Evolutionary conservation across 1,140 invertebrate species (phyloP).

Genomic region (Dolichoris vasculosae): DNA sequence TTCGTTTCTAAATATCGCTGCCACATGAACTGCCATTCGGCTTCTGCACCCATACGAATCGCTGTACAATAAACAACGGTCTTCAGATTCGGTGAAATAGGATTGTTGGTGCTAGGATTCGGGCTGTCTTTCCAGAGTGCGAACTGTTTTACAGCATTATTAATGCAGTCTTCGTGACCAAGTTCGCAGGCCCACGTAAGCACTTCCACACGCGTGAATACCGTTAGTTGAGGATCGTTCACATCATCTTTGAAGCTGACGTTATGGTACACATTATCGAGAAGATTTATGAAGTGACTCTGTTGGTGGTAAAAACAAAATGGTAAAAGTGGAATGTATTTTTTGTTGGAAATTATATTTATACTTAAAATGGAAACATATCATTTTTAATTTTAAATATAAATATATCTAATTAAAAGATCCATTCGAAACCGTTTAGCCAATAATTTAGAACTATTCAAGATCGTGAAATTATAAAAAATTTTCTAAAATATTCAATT

Average conservation of each 20-base stretch:
- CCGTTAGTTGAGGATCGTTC: constrained; percentile 79
- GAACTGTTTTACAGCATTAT: constrained; percentile 80
- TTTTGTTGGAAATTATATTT: too few species aligned
- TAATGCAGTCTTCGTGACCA: constrained; percentile 81
- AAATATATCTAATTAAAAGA: too few species aligned
- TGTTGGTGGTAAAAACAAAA: constrained; percentile 60
- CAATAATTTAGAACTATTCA: too few species aligned
- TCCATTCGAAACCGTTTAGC: too few species aligned
- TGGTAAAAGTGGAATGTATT: background rate
- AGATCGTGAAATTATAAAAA: too few species aligned
- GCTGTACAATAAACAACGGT: constrained; percentile 89
- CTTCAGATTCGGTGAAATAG: constrained; percentile 89
- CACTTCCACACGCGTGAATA: constrained; percentile 82
- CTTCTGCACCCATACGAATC: constrained; percentile 84
- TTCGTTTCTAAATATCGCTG: constrained; percentile 82
- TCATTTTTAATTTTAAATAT: too few species aligned
- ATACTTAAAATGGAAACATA: too few species aligned
- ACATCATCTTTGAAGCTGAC: constrained; percentile 79
- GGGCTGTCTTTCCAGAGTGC: constrained; percentile 81
- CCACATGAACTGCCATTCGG: constrained; percentile 91
- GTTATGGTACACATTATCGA: constrained; percentile 80
- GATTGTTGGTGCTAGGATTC: constrained; percentile 82
- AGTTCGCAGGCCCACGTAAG: constrained; percentile 82
- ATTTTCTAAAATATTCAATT: too few species aligned
- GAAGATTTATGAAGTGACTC: constrained; percentile 80